Evolutionary conservation across 2,113 vertebrate species (phyloP).

Genomic region (Tyrannus savana): DNA sequence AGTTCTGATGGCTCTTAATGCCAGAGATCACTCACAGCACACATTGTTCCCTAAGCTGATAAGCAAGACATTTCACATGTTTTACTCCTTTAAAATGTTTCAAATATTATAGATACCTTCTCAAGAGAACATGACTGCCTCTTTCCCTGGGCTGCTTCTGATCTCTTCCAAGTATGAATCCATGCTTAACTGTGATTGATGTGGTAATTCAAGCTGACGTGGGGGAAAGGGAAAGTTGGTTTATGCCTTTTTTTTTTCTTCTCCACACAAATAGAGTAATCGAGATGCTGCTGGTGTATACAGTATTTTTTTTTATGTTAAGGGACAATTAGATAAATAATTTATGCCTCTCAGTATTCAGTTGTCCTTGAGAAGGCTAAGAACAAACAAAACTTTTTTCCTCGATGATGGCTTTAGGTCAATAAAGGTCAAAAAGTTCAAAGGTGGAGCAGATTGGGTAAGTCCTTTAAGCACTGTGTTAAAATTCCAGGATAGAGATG

Average conservation of each 20-base stretch:
- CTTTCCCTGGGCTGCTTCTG: background rate
- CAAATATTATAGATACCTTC: background rate
- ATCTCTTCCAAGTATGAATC: background rate
- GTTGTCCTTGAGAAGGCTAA: constrained; percentile 12
- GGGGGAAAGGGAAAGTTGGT: background rate
- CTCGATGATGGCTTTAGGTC: constrained; percentile 29
- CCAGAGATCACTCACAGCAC: background rate
- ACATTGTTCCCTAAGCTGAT: background rate
- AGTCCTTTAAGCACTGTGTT: constrained; percentile 1
- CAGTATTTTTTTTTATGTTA: background rate
- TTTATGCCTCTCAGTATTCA: background rate
- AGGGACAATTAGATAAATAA: constrained; percentile 17
- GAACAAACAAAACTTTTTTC: background rate
- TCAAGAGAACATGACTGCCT: background rate
- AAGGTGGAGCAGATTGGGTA: background rate
- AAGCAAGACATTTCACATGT: background rate
- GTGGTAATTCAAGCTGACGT: background rate
- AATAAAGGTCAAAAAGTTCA: constrained; percentile 37
- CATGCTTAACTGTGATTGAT: background rate
- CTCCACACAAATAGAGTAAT: background rate
- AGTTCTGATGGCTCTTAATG: background rate
- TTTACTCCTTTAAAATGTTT: background rate
- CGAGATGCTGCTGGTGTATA: background rate
- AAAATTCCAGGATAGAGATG: constrained; percentile 20
- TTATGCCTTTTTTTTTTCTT: background rate